phyloP scores from a whole-genome alignment of 2,797 vertebrate species.

The Epinephelus malabaricus region DNA sequence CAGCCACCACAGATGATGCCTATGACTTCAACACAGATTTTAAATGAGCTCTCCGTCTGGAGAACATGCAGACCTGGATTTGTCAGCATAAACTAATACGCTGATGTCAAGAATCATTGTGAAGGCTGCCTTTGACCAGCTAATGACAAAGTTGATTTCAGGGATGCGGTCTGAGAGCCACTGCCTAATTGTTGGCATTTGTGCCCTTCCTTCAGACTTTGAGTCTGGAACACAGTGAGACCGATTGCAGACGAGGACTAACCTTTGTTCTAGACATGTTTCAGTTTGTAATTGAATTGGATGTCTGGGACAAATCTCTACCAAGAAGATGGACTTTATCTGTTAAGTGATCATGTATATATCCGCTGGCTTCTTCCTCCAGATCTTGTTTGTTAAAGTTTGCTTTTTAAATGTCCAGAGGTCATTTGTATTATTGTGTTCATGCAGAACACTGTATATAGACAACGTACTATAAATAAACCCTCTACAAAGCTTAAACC shows the following conservation, averaged over 20 bases:
- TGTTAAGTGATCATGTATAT: slow-evolving; percentile 15
- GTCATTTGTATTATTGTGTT: slow-evolving; percentile 51
- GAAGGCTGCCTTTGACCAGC: background rate
- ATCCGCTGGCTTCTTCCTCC: background rate
- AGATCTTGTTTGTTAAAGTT: background rate
- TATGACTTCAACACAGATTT: slow-evolving; percentile 95
- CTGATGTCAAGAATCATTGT: background rate
- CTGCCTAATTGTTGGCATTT: background rate
- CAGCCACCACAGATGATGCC: slow-evolving; percentile 81
- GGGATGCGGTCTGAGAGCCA: background rate
- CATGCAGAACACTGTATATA: slow-evolving; percentile 71
- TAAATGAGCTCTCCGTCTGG: slow-evolving; percentile 67
- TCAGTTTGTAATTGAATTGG: background rate
- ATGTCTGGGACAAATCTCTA: background rate
- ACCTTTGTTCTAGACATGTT: slow-evolving; percentile 1
- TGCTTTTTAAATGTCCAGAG: slow-evolving; percentile 23
- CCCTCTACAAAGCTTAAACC: background rate
- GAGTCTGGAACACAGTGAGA: background rate
- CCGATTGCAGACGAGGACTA: background rate
- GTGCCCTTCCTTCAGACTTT: background rate
- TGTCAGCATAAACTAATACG: background rate
- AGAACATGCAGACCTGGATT: slow-evolving; percentile 11
- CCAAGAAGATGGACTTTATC: background rate
- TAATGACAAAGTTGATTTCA: background rate
- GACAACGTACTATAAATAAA: slow-evolving; percentile 63